Percentiles rank a stretch among this genome's conserved stretches.
Conservation (phyloP, 2,113 vertebrate genomes). For the Theristicus caerulescens region DNA sequence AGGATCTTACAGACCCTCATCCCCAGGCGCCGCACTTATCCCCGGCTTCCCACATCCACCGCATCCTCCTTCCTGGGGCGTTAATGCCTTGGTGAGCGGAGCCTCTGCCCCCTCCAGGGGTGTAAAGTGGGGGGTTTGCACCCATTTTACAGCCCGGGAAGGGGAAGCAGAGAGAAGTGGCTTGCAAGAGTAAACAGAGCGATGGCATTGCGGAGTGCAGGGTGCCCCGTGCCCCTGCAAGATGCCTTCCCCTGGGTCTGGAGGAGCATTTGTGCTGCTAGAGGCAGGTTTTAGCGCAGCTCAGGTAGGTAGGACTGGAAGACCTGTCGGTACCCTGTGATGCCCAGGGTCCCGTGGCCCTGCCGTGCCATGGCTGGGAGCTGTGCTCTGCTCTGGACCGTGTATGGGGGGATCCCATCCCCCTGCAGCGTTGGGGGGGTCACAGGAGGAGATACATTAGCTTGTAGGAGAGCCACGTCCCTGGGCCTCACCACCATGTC, state of each 20-base stretch:
- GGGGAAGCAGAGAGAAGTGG: not conserved
- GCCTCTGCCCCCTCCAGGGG: not conserved
- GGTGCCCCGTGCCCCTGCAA: not conserved
- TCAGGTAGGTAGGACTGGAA: not conserved
- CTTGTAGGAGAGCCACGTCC: not conserved
- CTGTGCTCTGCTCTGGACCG: not conserved
- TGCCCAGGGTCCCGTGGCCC: not conserved
- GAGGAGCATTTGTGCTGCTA: not conserved
- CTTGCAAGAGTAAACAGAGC: rapidly evolving
- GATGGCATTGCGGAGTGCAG: not conserved
- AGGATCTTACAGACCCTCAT: not conserved
- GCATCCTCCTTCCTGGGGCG: not conserved
- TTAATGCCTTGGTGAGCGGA: not conserved
- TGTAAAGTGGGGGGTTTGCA: not conserved
- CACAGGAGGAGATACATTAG: not conserved
- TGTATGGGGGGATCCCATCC: not conserved
- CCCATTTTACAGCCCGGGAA: not conserved
- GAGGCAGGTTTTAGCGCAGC: not conserved
- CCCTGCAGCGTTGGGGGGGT: too few species aligned
- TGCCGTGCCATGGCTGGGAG: rapidly evolving
- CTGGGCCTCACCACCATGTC: not conserved
- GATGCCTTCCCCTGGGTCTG: not conserved
- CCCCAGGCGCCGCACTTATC: not conserved
- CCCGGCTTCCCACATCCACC: not conserved
- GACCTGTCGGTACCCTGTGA: not conserved